phyloP scores from a whole-genome alignment of 1,140 invertebrate species.

The Propsilocerus akamusi region DNA sequence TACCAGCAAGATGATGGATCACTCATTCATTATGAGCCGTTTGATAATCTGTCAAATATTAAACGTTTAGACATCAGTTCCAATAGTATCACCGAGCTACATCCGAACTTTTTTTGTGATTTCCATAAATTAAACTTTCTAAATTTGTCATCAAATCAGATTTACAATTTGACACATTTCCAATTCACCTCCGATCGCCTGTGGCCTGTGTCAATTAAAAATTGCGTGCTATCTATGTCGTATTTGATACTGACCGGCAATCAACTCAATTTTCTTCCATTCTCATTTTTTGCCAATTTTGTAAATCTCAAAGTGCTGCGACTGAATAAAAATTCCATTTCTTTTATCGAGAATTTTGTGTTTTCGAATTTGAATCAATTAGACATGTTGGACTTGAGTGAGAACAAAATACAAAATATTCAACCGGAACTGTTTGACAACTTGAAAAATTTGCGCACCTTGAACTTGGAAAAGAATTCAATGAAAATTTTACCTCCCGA shows the following conservation, averaged over 20 bases:
- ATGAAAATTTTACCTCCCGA: neutral
- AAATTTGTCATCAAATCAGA: conserved; percentile 63
- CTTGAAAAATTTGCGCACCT: neutral
- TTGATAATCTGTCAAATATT: conserved; percentile 1
- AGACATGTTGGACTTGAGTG: conserved; percentile 66
- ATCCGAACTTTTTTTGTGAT: neutral
- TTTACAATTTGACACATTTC: conserved; percentile 57
- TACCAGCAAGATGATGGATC: neutral
- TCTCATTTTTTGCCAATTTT: neutral
- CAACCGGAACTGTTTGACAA: conserved; percentile 1
- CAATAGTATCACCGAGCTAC: neutral
- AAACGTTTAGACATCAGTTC: neutral
- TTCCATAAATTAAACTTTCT: conserved; percentile 43
- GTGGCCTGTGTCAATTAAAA: too few relatives aligned
- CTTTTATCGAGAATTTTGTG: conserved; percentile 16
- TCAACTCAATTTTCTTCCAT: conserved; percentile 2
- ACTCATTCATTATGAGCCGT: neutral
- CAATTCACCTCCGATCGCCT: conserved; percentile 47
- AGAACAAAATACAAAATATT: conserved; percentile 44
- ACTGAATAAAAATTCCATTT: neutral
- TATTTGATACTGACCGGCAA: neutral
- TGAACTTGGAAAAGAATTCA: neutral
- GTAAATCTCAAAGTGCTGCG: neutral
- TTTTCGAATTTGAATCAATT: conserved; percentile 72
- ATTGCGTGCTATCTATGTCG: neutral